phyloP scores from a whole-genome alignment of 2,797 vertebrate species.

The Gadopsis marmoratus region DNA sequence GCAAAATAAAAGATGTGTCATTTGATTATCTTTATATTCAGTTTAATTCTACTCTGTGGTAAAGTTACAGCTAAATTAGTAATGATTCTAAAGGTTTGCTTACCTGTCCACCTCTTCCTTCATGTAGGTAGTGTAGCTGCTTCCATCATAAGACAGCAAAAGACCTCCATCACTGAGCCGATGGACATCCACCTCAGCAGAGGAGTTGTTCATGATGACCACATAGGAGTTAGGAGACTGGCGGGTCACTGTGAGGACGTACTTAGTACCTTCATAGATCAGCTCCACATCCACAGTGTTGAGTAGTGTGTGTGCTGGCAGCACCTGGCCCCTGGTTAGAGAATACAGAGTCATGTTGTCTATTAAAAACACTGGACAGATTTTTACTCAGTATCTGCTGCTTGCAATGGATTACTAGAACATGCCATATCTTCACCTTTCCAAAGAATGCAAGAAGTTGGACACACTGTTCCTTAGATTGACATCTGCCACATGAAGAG shows the following conservation, averaged over 20 bases:
- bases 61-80: not conserved
- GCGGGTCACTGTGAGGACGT: constrained; percentile 94
- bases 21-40: not conserved
- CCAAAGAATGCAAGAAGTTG: constrained; percentile 97
- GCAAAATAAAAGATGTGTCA: not conserved
- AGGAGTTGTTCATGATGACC: constrained; percentile 95
- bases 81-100: not conserved
- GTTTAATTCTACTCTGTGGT: not conserved
- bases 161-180: constrained; percentile 96
- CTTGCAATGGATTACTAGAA: not conserved
- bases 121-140: constrained; percentile 99
- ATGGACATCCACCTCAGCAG: constrained; percentile 95
- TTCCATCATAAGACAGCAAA: constrained; percentile 96
- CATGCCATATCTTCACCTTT: constrained; percentile 86
- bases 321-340: constrained; percentile 91
- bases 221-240: constrained; percentile 98
- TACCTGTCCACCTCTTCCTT: constrained; percentile 98
- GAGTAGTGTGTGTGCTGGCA: constrained; percentile 94
- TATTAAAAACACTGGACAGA: not conserved
- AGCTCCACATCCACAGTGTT: constrained; percentile 97
- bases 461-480: constrained; percentile 95
- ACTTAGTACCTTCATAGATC: constrained; percentile 96
- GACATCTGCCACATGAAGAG: constrained; percentile 96
- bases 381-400: not conserved
- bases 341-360: not conserved